Evolutionary conservation across 2,113 vertebrate species (phyloP).

Genomic region (Muscicapa adusta): DNA sequence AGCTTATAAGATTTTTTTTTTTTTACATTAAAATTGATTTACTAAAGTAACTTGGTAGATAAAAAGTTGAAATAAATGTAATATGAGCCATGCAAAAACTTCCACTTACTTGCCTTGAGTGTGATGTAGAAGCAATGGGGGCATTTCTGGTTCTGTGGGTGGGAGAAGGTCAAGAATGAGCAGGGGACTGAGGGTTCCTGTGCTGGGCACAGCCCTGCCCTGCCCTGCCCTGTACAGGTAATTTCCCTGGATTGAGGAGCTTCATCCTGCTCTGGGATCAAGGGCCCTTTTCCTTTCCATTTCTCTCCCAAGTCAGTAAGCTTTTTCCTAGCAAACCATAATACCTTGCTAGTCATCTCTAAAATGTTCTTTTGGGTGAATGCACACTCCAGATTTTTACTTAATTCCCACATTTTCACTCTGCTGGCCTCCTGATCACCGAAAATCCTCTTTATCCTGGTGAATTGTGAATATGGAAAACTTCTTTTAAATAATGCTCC

Average conservation of each 20-base stretch:
- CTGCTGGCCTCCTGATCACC: neutral
- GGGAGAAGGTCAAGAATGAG: neutral
- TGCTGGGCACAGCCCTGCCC: neutral
- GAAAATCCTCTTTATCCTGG: slow-evolving; percentile 8
- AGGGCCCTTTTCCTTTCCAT: neutral
- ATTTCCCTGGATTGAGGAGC: neutral
- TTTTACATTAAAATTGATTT: neutral
- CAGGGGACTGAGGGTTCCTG: neutral
- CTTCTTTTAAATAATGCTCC: neutral
- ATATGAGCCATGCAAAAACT: neutral
- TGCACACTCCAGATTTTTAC: neutral
- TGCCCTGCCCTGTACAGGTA: neutral
- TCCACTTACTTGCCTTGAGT: neutral
- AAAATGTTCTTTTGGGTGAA: neutral
- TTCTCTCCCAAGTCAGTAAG: neutral
- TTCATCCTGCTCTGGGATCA: neutral
- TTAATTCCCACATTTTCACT: neutral
- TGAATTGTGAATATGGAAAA: neutral
- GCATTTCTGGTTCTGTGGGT: neutral
- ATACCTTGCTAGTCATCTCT: neutral
- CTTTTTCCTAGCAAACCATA: neutral
- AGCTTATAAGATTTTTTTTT: neutral
- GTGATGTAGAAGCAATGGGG: neutral
- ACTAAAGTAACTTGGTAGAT: neutral
- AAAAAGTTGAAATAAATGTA: neutral